These are phyloP conservation scores for Calliphora vicina DNA, from an alignment of 1,140 invertebrate genomes.

Conservation along the genomic window DNA sequence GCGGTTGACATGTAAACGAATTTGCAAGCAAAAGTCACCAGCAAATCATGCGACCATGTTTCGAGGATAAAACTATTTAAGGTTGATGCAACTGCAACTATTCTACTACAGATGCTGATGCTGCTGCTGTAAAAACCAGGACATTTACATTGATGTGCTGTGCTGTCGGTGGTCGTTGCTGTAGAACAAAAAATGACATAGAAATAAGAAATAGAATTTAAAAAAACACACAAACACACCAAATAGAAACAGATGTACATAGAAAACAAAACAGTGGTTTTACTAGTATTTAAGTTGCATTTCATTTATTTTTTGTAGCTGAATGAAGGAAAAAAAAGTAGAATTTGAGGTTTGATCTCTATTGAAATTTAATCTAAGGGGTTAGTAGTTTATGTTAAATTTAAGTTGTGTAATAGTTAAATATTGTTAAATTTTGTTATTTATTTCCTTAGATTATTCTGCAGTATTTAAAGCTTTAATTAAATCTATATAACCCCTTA, in stretches of 20 bases:
- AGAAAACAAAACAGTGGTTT: background rate
- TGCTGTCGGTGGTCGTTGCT: too few relatives aligned
- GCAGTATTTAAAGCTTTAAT: too few relatives aligned
- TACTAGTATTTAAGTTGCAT: background rate
- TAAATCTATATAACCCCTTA: too few relatives aligned
- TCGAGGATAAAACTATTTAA: conserved; percentile 45
- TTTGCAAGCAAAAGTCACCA: conserved; percentile 56
- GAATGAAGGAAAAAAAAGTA: too few relatives aligned
- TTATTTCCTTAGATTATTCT: too few relatives aligned
- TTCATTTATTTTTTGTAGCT: too few relatives aligned
- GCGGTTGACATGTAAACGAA: conserved; percentile 71
- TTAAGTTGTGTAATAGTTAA: too few relatives aligned
- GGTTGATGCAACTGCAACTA: background rate
- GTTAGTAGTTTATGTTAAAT: too few relatives aligned
- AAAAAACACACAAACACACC: background rate
- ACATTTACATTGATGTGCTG: too few relatives aligned
- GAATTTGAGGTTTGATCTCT: too few relatives aligned
- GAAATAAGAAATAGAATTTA: background rate
- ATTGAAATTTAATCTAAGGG: too few relatives aligned
- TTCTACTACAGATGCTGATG: background rate
- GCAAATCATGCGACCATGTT: conserved; percentile 57
- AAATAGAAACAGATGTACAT: background rate
- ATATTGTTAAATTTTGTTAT: too few relatives aligned
- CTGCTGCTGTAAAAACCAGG: background rate
- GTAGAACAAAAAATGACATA: background rate